Evolutionary conservation across 2,888 invertebrate species (phyloP).

Genomic region (Melanostoma scalare): DNA sequence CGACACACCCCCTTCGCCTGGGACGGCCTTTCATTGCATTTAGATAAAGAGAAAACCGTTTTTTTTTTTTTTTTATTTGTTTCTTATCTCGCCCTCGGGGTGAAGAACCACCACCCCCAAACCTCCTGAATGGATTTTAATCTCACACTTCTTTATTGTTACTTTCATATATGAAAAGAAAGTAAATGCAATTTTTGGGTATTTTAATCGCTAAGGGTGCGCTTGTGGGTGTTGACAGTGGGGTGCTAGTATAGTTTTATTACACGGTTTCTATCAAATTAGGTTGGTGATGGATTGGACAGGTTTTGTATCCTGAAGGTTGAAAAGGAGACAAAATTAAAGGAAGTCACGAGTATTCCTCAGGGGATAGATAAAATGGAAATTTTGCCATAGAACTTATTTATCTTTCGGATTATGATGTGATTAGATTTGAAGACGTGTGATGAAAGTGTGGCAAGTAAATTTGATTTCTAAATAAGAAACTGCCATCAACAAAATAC

Average conservation of each 20-base stretch:
- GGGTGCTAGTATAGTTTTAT: conserved; percentile 54
- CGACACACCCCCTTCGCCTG: conserved; percentile 24
- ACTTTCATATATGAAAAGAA: conserved; percentile 13
- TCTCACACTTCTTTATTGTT: conserved; percentile 49
- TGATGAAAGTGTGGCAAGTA: conserved; percentile 33
- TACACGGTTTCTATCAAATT: conserved; percentile 62
- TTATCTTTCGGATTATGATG: conserved; percentile 53
- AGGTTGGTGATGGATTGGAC: conserved; percentile 63
- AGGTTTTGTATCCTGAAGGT: conserved; percentile 49
- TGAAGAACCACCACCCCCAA: conserved; percentile 21
- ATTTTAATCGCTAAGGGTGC: conserved; percentile 44
- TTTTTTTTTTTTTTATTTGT: not conserved
- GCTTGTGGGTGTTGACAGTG: conserved; percentile 48
- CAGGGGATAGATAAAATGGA: conserved; percentile 53
- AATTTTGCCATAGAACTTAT: conserved; percentile 44
- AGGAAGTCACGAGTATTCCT: conserved; percentile 16
- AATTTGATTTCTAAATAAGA: conserved; percentile 28
- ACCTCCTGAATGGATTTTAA: conserved; percentile 50
- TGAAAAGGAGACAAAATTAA: not conserved
- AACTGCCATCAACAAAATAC: not conserved
- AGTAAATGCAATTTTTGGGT: conserved; percentile 33
- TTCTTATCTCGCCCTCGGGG: conserved; percentile 1
- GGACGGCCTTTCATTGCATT: not conserved
- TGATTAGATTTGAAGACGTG: conserved; percentile 44
- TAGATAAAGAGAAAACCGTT: too few relatives aligned